Conservation (phyloP, 1,140 invertebrate genomes). For the Berghia stephanieae region DNA sequence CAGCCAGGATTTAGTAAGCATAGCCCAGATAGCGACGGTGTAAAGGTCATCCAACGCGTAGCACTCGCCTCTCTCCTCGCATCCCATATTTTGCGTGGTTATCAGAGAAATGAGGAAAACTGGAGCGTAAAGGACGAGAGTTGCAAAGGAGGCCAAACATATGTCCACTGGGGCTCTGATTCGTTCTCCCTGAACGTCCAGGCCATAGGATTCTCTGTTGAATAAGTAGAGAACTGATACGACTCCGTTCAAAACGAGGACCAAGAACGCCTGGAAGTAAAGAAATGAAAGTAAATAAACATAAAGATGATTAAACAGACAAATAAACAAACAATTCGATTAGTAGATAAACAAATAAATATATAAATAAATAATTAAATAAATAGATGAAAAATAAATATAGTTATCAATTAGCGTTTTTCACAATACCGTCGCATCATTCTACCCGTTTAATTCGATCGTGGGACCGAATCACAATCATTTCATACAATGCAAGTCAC, state of each 20-base stretch:
- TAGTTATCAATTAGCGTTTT: no score
- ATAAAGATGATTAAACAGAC: slow-evolving; percentile 19
- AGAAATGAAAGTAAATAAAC: not conserved
- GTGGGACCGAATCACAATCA: no score
- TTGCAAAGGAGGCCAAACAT: slow-evolving; percentile 36
- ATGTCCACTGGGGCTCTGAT: slow-evolving; percentile 37
- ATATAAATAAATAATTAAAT: no score
- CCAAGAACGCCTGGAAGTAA: slow-evolving; percentile 3
- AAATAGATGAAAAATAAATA: no score
- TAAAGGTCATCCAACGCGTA: slow-evolving; percentile 20
- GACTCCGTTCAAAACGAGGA: slow-evolving; percentile 22
- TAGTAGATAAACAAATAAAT: no score
- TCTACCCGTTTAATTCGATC: no score
- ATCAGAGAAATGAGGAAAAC: slow-evolving; percentile 35
- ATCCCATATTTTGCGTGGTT: slow-evolving; percentile 33
- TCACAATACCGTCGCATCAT: no score
- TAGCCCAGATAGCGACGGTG: slow-evolving; percentile 30
- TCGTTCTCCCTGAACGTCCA: slow-evolving; percentile 36
- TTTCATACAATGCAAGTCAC: no score
- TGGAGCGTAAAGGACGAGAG: slow-evolving; percentile 37
- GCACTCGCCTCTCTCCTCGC: slow-evolving; percentile 20
- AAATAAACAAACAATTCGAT: no score
- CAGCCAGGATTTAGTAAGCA: slow-evolving; percentile 40
- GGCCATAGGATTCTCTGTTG: slow-evolving; percentile 33
- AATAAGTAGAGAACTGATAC: slow-evolving; percentile 36